Evolutionary conservation across 2,888 invertebrate genomes (phyloP), one percentile per base, ranked within the genome.

Genomic region (Thereva unica): DNA sequence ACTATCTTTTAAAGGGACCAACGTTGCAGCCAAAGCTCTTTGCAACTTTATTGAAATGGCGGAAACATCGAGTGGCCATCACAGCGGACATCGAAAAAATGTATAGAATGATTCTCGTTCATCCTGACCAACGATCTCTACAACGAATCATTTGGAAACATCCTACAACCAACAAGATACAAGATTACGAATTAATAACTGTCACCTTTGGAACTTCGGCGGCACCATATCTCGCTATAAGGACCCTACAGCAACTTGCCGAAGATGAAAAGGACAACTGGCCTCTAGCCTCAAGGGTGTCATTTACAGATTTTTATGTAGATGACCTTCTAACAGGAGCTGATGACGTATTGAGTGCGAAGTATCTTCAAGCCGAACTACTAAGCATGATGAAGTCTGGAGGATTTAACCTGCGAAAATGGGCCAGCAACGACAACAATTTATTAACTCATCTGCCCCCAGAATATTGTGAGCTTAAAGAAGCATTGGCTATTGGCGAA

Each of bases 181-280:
- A 54, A 54, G 54, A 54, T 37, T 54, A 54, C 37, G n/a, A 9
- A 8, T 9, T 42, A 3, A 42, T 1, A 3, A 42, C 42, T 3
- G 42, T 42, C 3, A 42, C 42, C 42, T 42, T 54, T 5, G 54
- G 38, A 54, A 54, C n/a, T 5, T 7, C 34, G 1, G 8, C 54
- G 2, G 5, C 54, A 5, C 54, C 2, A 8, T 54, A 35, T 10
- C n/a, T n/a, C n/a, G n/a, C n/a, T n/a, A n/a, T n/a, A n/a, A n/a
- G n/a, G n/a, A n/a, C n/a, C 38, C 3, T 54, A 37, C 54, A 54
- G 8, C 53, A 54, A 54, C 40, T 54, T 3, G 54, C 54, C 35
- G 35, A 2, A 5, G 54, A 54, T n/a, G 54, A 34, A 37, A 35
- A 4, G 2, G 38, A 34, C 38, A 37, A 7, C 2, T 9, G 9